Conservation (phyloP, 2,888 invertebrate species). For the Lithophane ornitopus region DNA sequence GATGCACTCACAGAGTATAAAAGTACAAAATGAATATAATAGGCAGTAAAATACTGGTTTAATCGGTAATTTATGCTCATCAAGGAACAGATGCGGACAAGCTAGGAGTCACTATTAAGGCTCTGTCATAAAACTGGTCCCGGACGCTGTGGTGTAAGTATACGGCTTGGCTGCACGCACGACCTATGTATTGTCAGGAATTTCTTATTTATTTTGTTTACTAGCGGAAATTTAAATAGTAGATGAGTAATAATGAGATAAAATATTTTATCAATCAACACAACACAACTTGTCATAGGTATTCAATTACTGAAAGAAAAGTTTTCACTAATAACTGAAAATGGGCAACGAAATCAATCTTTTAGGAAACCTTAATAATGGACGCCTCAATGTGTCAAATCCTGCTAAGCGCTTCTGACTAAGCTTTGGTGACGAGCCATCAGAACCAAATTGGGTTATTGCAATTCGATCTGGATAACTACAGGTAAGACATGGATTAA, state of each 20-base stretch:
- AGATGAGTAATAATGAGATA: not conserved
- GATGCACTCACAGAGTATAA: slow-evolving; percentile 47
- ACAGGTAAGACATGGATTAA: not conserved
- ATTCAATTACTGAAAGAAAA: not conserved
- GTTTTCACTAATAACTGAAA: too few species aligned
- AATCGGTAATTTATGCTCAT: slow-evolving; percentile 79
- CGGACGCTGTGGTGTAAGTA: slow-evolving; percentile 74
- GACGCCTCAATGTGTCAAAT: slow-evolving; percentile 24
- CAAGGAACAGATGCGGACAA: slow-evolving; percentile 78
- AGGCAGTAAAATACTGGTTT: slow-evolving; percentile 73
- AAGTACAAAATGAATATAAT: slow-evolving; percentile 74
- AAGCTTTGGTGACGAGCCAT: slow-evolving; percentile 28
- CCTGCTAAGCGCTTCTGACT: slow-evolving; percentile 27
- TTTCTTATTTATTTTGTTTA: slow-evolving; percentile 13
- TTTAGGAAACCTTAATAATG: slow-evolving; percentile 25
- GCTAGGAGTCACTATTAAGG: slow-evolving; percentile 79
- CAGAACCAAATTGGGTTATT: slow-evolving; percentile 27
- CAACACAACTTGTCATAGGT: too few species aligned
- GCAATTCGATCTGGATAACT: slow-evolving; percentile 7
- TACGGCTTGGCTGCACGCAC: slow-evolving; percentile 41
- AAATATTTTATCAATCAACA: not conserved
- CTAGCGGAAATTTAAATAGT: not conserved
- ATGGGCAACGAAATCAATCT: not conserved
- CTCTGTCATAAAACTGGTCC: slow-evolving; percentile 81
- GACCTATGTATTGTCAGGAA: not conserved